Base-by-base conservation (phyloP, 2,888 invertebrate genomes). In the Acanthococcus lagerstroemiae region DNA sequence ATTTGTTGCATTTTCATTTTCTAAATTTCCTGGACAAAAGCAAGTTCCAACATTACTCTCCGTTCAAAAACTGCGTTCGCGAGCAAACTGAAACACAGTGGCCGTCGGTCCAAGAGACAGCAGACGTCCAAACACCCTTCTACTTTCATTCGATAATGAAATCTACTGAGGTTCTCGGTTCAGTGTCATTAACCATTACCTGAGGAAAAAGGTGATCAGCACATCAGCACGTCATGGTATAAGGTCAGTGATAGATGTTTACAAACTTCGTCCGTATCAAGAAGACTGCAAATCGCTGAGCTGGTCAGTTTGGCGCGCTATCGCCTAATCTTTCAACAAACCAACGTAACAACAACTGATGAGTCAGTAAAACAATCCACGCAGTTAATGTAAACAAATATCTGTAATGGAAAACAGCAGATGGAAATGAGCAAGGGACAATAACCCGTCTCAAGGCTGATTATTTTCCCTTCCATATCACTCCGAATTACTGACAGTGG, bases 241-340 rank as follows among this genome's bases (percentile, higher is more conserved):
- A 61, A 61, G 61, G 61, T 61, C 61, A 61, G 61, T 61, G 52
- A 30, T 61, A 27, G 24, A 24, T 61, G 50, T 61, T 61, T 61
- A 54, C 37, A 61, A 61, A 61, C 61, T 50, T 48, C 30, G 12
- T 46, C 12, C n/a, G n/a, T 37, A 37, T 37, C 37, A 37, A 37
- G 37, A n/a, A 37, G n/a, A 58, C 44, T 45, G 58, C 58, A 37
- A 37, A 58, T 45, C 58, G 58, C 58, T 58, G 22, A 58, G 46
- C 44, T 46, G 58, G 46, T 3, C 45, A 58, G n/a, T 58, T 58
- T 37, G 12, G 37, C 58, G 45, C 7, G 7, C 30, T 37, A 9
- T 37, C 37, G 37, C 37, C 46, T 21, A 46, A 44, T 45, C 44
- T 45, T 58, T n/a, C 48, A 30, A 37, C 52, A 12, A 61, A 22